Evolutionary conservation across 2,113 vertebrate genomes (phyloP).

Genomic region (Porphyrio hochstetteri): DNA sequence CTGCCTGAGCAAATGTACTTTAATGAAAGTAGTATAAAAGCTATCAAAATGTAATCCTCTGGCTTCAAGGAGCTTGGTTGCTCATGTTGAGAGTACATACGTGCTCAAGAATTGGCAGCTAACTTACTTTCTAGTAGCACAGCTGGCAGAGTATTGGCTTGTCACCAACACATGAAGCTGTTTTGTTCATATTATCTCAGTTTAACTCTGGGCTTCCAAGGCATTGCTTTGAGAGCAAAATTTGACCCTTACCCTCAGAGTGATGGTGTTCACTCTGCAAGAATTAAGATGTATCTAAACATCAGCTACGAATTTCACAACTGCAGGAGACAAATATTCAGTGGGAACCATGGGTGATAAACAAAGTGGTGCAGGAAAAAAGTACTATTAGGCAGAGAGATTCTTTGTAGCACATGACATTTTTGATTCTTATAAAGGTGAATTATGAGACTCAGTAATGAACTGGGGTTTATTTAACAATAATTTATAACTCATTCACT

Average conservation of each 20-base stretch:
- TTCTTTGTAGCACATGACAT: neutral
- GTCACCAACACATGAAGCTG: neutral
- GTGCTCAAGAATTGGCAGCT: neutral
- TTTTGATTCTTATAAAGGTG: neutral
- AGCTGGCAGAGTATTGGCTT: neutral
- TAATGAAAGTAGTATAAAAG: neutral
- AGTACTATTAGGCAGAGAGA: neutral
- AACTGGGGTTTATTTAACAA: neutral
- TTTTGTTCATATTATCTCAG: neutral
- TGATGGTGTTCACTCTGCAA: neutral
- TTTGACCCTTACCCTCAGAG: neutral
- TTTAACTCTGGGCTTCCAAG: neutral
- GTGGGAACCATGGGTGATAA: neutral
- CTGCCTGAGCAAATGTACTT: neutral
- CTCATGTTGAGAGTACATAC: neutral
- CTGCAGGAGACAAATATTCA: neutral
- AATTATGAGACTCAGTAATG: neutral
- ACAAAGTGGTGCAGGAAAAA: neutral
- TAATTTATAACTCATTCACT: neutral
- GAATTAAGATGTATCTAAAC: neutral
- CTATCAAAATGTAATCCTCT: constrained; percentile 1
- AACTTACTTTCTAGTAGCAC: neutral
- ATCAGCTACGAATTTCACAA: neutral
- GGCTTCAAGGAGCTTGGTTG: neutral
- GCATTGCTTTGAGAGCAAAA: neutral